These are phyloP conservation scores for Aphis gossypii DNA, from an alignment of 1,140 invertebrate genomes.

Conservation along the genomic window DNA sequence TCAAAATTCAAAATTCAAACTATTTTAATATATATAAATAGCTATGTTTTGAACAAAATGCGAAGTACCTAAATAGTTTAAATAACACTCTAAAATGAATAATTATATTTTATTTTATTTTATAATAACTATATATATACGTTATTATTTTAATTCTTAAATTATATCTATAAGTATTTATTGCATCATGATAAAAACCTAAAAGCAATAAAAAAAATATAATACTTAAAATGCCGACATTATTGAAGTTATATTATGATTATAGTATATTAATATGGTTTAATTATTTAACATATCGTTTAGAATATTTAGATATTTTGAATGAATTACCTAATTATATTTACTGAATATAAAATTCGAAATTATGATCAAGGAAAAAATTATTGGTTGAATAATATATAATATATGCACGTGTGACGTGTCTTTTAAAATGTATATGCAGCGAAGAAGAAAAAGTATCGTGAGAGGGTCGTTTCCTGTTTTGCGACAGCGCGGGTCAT, in stretches of 20 bases:
- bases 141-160: neutral
- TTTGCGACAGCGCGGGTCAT: constrained; percentile 7
- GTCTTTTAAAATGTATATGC: neutral
- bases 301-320: neutral
- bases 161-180: neutral
- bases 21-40: too few relatives aligned
- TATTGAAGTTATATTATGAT: neutral
- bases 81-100: too few relatives aligned
- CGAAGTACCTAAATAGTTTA: too few relatives aligned
- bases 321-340: neutral
- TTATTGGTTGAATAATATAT: neutral
- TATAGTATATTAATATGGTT: neutral
- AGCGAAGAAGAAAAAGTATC: neutral
- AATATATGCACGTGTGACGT: neutral
- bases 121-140: neutral
- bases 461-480: constrained; percentile 21
- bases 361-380: neutral
- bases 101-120: neutral
- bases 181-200: neutral
- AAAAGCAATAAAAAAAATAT: neutral
- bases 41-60: too few relatives aligned
- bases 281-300: neutral
- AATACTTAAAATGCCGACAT: neutral
- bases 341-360: neutral
- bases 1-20: too few relatives aligned